Evolutionary conservation across 1,140 invertebrate species (phyloP).

Genomic region (Achatina immaculata): DNA sequence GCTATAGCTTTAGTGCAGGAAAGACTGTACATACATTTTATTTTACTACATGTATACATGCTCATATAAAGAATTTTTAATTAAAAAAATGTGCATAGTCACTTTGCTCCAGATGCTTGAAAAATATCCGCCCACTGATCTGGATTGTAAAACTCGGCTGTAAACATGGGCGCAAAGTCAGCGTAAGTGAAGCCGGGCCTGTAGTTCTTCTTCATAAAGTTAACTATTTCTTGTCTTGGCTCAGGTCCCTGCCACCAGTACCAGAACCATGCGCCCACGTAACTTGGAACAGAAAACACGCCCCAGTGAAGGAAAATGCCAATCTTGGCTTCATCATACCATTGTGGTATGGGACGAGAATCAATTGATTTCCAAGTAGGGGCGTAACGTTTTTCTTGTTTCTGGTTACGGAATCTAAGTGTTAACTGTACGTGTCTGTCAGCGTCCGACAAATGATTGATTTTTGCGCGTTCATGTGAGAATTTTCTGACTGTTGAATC

Average conservation of each 20-base stretch:
- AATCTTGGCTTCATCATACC: slow-evolving; percentile 71
- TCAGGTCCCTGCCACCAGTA: slow-evolving; percentile 55
- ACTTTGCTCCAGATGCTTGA: slow-evolving; percentile 63
- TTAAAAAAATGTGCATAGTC: slow-evolving; percentile 22
- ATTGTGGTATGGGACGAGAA: slow-evolving; percentile 66
- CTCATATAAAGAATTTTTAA: neutral
- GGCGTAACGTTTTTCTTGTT: slow-evolving; percentile 39
- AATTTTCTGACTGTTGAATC: neutral
- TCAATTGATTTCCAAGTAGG: slow-evolving; percentile 70
- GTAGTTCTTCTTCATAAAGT: slow-evolving; percentile 66
- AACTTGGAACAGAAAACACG: slow-evolving; percentile 70
- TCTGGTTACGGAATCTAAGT: neutral
- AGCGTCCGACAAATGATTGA: no score
- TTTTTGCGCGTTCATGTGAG: no score
- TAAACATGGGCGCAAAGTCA: slow-evolving; percentile 65
- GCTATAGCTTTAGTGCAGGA: no score
- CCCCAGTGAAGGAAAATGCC: slow-evolving; percentile 73
- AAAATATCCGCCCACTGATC: slow-evolving; percentile 65
- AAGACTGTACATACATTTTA: no score
- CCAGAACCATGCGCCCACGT: slow-evolving; percentile 67
- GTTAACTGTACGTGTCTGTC: no score
- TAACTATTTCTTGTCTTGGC: slow-evolving; percentile 25
- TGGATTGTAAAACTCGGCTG: slow-evolving; percentile 63
- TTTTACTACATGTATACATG: no score
- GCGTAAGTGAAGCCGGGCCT: slow-evolving; percentile 64